Base-by-base conservation (phyloP, 2,797 vertebrate species). In the Myripristis jacobus region DNA sequence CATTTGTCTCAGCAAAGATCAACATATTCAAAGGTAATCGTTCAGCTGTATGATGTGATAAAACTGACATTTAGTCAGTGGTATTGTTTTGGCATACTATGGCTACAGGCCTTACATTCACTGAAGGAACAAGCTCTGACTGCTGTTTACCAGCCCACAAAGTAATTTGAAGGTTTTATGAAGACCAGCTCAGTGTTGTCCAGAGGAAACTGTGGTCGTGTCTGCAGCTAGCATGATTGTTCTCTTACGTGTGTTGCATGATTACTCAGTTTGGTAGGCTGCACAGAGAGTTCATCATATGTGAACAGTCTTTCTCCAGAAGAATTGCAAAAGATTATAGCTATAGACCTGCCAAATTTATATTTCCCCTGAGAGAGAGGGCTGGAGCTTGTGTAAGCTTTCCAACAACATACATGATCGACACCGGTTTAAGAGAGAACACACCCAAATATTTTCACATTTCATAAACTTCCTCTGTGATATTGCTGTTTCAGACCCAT, bases 131-230 rank as follows among this genome's bases (percentile, higher is more conserved):
- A 50, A 48, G 61, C 60, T 76, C 68, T 80, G 71, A 79, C 51
- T 70, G 77, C 59, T 79, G 75, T 86, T 89, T 84, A 82, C 56
- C 61, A 77, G 64, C 62, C 67, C 55, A 62, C 48, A 82, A 65
- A 59, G 60, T 81, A 76, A 88, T 87, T 87, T 69, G 66, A 38
- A 75, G 71, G 62, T 86, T 88, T 90, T 86, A 88, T 86, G 81
- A 83, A 83, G 86, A 91, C 88, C 88, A 85, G 85, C 84, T 84
- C 64, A 3, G 64, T 75, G 87, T 66, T 88, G 80, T 83, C 82
- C 53, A 29, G 63, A 85, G 84, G 84, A 83, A 79, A 75, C 57
- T 79, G 79, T 0, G 59, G 77, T 71, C 55, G 70, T 62, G 73
- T 82, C 65, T 66, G 44, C 8, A 71, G 65, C 68, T 74, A 85